phyloP scores from a whole-genome alignment of 2,797 vertebrate species.

The Acanthurus leucopareius region DNA sequence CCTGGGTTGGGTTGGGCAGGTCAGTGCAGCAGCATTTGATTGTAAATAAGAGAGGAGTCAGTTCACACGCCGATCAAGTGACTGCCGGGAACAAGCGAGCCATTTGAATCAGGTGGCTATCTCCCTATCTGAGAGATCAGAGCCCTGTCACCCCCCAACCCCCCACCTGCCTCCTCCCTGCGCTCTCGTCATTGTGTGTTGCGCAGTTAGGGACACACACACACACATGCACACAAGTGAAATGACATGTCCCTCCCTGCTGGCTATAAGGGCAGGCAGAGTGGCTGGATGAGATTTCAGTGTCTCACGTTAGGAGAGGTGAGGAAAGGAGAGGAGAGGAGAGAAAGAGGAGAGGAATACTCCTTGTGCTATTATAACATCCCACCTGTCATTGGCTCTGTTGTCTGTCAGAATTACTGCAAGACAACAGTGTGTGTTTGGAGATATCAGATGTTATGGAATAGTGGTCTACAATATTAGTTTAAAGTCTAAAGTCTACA shows the following conservation, averaged over 20 bases:
- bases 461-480: neutral
- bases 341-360: slow-evolving; percentile 48
- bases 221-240: slow-evolving; percentile 73
- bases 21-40: slow-evolving; percentile 85
- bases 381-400: slow-evolving; percentile 40
- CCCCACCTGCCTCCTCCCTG: slow-evolving; percentile 47
- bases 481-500: neutral
- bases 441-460: neutral
- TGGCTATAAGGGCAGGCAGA: slow-evolving; percentile 75
- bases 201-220: slow-evolving; percentile 60
- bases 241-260: slow-evolving; percentile 89
- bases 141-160: slow-evolving; percentile 83
- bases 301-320: slow-evolving; percentile 77
- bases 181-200: slow-evolving; percentile 85
- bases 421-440: neutral
- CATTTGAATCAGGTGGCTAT: slow-evolving; percentile 94
- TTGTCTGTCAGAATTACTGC: neutral
- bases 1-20: slow-evolving; percentile 74
- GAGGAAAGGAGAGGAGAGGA: slow-evolving; percentile 26
- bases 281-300: slow-evolving; percentile 90
- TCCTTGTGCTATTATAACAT: slow-evolving; percentile 74
- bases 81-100: slow-evolving; percentile 91
- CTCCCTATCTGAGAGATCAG: slow-evolving; percentile 92
- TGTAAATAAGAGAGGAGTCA: slow-evolving; percentile 90
- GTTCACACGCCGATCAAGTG: slow-evolving; percentile 94